Evolutionary conservation across 2,113 vertebrate genomes (phyloP), one percentile per base, ranked within the genome.

Genomic region (Calypte anna): DNA sequence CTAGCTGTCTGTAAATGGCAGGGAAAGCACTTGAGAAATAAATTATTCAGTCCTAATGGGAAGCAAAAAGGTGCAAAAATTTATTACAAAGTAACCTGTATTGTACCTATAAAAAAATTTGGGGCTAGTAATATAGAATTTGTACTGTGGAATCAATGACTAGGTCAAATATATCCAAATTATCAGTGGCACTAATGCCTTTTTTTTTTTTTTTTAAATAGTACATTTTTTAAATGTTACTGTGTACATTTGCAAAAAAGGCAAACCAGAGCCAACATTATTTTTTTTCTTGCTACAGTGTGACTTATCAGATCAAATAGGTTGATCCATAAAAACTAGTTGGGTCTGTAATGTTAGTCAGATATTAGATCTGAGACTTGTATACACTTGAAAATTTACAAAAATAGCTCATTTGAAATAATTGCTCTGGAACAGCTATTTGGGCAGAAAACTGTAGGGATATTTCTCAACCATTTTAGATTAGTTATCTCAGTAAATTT

Each of bases 331-430:
- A 80, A 95, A 91, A 97, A 46, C 27, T 80, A 91, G 67, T 10
- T 90, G 53, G 53, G 51, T 86, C 25, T 67, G 88, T 79, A 88
- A 79, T 78, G 40, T 36, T 66, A 94, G 74, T 3, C 59, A 83
- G 85, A 81, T 96, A 93, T 95, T 95, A 91, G 94, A 86, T 31
- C 88, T 64, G 90, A 96, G 95, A 94, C 88, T 93, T 94, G 82
- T 81, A 85, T 91, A 95, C 84, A 93, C 95, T 94, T 96, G 91
- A 95, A 96, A 96, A 91, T 93, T 90, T 96, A 93, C 82, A 94
- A 91, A 96, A 96, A 95, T 96, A 97, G 87, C 88, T 96, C 85
- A 18, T 94, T 94, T 91, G 87, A 87, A 94, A 83, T 95, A 95
- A 97, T 97, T 95, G 95, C 85, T 94, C 61, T 90, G 93, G 83